Percentiles rank a stretch among this genome's conserved stretches.
Conservation (phyloP, 1,140 invertebrate species). For the Drosophila auraria region DNA sequence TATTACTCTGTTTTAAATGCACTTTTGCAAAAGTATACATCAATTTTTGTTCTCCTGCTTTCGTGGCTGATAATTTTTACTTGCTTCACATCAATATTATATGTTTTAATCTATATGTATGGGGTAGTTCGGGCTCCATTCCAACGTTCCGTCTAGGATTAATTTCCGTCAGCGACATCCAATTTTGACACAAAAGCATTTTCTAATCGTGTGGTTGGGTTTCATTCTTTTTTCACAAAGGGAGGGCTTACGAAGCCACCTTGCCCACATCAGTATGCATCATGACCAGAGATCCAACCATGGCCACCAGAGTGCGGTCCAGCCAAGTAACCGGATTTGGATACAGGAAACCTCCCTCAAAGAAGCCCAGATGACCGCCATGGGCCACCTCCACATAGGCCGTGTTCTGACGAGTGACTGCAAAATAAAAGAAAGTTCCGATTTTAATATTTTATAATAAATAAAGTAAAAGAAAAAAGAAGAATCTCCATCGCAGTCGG, state of each 20-base stretch:
- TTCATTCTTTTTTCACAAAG: conserved; percentile 4
- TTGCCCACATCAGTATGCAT: conserved; percentile 70
- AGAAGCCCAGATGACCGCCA: conserved; percentile 96
- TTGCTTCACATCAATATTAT: conserved; percentile 58
- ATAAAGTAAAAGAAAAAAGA: conserved; percentile 77
- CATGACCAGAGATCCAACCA: conserved; percentile 88
- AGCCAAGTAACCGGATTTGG: conserved; percentile 96
- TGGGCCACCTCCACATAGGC: conserved; percentile 93
- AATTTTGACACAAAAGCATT: conserved; percentile 70
- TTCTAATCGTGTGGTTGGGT: conserved; percentile 26
- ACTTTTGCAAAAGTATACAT: conserved; percentile 74
- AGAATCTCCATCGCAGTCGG: conserved; percentile 88
- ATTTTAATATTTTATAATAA: background rate
- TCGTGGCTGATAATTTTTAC: conserved; percentile 41
- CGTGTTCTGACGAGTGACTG: conserved; percentile 89
- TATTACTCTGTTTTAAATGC: conserved; percentile 72
- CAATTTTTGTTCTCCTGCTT: conserved; percentile 47
- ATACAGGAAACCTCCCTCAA: conserved; percentile 93
- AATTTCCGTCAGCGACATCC: conserved; percentile 53
- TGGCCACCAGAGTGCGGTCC: conserved; percentile 92
- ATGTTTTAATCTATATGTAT: conserved; percentile 49
- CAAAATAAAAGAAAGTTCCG: conserved; percentile 72
- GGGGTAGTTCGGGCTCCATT: conserved; percentile 28
- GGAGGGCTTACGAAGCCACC: conserved; percentile 35
- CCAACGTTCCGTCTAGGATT: conserved; percentile 45